These are phyloP conservation scores for Perca schrenkii DNA, from an alignment of 2,113 vertebrate species.

Conservation along the genomic window DNA sequence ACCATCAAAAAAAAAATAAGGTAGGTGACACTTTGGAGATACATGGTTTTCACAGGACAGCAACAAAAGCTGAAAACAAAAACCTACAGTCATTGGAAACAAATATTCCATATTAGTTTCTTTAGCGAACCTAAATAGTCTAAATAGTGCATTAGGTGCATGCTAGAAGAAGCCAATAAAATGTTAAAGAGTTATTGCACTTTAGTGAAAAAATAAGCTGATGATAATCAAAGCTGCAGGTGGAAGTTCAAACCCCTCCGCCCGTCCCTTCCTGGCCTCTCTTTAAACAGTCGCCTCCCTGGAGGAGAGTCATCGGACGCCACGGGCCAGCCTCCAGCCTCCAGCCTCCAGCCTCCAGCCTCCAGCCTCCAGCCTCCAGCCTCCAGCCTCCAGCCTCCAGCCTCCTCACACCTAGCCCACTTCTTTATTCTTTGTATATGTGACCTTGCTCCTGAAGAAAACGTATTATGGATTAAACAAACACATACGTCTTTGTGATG, in stretches of 20 bases:
- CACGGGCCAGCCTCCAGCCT: not conserved
- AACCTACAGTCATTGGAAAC: not conserved
- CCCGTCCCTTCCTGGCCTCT: slow-evolving; percentile 33
- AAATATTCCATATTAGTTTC: not conserved
- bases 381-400: not conserved
- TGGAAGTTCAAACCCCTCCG: slow-evolving; percentile 83
- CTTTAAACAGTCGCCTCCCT: slow-evolving; percentile 43
- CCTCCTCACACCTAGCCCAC: slow-evolving; percentile 38
- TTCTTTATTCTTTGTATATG: slow-evolving; percentile 35
- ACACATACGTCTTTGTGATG: slow-evolving; percentile 38
- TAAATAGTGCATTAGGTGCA: not conserved
- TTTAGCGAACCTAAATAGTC: not conserved
- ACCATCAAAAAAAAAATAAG: too few species aligned
- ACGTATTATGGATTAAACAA: not conserved
- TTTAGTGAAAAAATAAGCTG: slow-evolving; percentile 83
- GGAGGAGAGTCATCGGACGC: slow-evolving; percentile 24
- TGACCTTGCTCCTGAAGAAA: slow-evolving; percentile 48
- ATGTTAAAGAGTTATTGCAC: slow-evolving; percentile 9
- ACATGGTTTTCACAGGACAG: not conserved
- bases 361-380: slow-evolving; percentile 2
- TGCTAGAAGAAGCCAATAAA: not conserved
- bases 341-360: not conserved
- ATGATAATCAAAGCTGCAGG: slow-evolving; percentile 89
- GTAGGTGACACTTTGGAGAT: not conserved
- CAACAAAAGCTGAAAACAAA: not conserved